A percentile compares a stretch with the other conserved stretches of the same genome.
phyloP scores from a whole-genome alignment of 2,113 vertebrate species.

The Peucedramus taeniatus region DNA sequence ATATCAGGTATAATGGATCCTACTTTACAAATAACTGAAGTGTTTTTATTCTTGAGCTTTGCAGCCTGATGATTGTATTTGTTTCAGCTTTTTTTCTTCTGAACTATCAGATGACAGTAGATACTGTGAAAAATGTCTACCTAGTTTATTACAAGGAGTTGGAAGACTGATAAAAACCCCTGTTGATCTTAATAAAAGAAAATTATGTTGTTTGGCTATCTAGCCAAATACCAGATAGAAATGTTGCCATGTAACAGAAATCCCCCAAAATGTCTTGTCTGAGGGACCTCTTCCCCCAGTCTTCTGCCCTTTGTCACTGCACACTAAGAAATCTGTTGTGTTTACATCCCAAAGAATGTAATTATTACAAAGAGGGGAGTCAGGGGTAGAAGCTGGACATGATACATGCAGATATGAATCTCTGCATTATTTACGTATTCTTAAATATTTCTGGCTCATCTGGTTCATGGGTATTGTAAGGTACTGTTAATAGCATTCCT shows the following conservation, averaged over 20 bases:
- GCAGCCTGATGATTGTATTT: neutral
- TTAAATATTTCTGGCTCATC: neutral
- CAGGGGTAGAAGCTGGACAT: too few relatives aligned
- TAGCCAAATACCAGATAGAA: neutral
- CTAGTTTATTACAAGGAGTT: neutral
- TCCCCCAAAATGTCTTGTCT: neutral
- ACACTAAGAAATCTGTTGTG: neutral
- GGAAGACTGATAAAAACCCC: neutral
- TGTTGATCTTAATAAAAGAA: neutral
- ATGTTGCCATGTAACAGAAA: neutral
- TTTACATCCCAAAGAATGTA: neutral
- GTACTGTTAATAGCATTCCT: neutral
- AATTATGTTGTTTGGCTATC: neutral
- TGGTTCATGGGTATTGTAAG: neutral
- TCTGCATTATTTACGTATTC: neutral
- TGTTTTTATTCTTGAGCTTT: neutral
- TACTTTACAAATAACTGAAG: neutral
- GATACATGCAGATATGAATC: neutral
- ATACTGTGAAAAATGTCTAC: neutral
- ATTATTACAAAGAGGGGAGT: neutral
- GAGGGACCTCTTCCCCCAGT: neutral
- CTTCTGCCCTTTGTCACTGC: neutral
- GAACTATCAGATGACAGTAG: neutral
- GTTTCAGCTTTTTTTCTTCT: neutral
- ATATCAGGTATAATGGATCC: constrained; percentile 83